Evolutionary conservation across 2,113 vertebrate species (phyloP).

Genomic region (Vidua macroura): DNA sequence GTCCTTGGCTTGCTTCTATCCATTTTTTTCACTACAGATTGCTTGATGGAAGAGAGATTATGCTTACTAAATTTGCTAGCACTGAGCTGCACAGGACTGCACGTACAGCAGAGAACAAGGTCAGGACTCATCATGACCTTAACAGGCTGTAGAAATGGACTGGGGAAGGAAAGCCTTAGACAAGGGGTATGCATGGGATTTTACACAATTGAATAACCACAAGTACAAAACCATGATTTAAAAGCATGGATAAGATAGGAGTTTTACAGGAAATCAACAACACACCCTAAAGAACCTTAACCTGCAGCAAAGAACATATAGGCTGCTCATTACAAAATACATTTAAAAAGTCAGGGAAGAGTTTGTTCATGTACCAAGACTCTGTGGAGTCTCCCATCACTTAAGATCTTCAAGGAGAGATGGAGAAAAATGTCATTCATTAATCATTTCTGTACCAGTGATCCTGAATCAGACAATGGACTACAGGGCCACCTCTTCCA

Average conservation of each 20-base stretch:
- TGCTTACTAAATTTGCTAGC: not conserved
- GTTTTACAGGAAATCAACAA: not conserved
- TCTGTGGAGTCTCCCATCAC: not conserved
- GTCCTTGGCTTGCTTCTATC: not conserved
- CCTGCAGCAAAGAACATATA: not conserved
- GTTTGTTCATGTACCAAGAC: not conserved
- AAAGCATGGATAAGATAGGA: not conserved
- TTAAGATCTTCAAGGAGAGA: not conserved
- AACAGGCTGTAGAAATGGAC: not conserved
- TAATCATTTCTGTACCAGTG: not conserved
- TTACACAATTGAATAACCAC: not conserved
- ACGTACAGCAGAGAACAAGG: not conserved
- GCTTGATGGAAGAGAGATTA: not conserved
- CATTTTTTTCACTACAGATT: not conserved
- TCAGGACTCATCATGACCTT: not conserved
- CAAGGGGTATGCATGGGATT: fast-evolving
- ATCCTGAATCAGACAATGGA: not conserved
- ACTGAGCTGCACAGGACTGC: not conserved
- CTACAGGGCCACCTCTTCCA: not conserved
- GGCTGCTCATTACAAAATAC: not conserved
- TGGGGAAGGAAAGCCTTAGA: not conserved
- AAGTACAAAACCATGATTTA: not conserved
- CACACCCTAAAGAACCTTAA: not conserved
- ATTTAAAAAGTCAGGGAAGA: not conserved
- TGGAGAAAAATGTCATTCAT: not conserved